phyloP scores from a whole-genome alignment of 2,797 vertebrate species.

The Eulemur coronatus region DNA sequence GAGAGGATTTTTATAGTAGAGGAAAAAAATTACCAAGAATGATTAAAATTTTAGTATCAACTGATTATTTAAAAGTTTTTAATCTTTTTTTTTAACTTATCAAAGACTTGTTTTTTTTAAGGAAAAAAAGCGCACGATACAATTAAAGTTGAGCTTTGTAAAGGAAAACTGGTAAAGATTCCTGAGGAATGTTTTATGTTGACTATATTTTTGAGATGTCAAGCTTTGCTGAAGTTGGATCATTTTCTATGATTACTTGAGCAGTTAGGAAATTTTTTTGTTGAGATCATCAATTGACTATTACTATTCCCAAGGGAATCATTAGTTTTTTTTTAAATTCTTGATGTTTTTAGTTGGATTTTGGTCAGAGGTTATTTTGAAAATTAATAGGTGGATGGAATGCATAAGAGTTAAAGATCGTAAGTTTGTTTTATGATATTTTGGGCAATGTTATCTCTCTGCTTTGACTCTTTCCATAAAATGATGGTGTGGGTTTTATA shows the following conservation, averaged over 20 bases:
- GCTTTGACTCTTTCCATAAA: slow-evolving; percentile 9
- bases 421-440: slow-evolving; percentile 53
- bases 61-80: not conserved
- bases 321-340: not conserved
- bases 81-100: not conserved
- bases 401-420: slow-evolving; percentile 15
- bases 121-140: not conserved
- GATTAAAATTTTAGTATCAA: not conserved
- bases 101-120: not conserved
- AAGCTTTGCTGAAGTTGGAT: slow-evolving; percentile 19
- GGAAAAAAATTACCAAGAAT: not conserved
- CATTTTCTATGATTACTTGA: slow-evolving; percentile 49
- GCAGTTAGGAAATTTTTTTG: slow-evolving; percentile 9
- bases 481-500: not conserved
- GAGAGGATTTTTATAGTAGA: not conserved
- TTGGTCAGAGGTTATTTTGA: slow-evolving; percentile 42
- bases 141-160: slow-evolving; percentile 23
- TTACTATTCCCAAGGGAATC: not conserved
- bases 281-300: slow-evolving; percentile 32
- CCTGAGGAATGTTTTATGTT: slow-evolving; percentile 15
- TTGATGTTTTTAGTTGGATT: not conserved
- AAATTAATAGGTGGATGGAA: not conserved
- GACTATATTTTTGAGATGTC: slow-evolving; percentile 28
- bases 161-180: slow-evolving; percentile 17
- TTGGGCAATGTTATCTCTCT: not conserved